phyloP scores from a whole-genome alignment of 2,113 vertebrate genomes.

The Prochilodus magdalenae region DNA sequence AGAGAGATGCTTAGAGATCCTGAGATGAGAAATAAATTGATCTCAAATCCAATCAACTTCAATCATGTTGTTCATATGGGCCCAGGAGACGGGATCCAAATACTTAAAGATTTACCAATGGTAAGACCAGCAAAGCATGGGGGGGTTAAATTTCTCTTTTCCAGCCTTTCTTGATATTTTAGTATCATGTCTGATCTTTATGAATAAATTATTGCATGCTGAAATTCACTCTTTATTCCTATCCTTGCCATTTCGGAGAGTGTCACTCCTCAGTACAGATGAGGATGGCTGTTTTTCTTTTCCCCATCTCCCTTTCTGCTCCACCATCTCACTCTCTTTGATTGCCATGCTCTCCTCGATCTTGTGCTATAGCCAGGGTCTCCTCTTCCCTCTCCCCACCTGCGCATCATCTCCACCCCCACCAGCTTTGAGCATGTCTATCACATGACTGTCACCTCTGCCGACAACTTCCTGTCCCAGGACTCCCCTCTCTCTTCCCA shows the following conservation, averaged over 20 bases:
- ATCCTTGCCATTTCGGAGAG: background rate
- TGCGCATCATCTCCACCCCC: constrained; percentile 84
- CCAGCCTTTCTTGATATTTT: background rate
- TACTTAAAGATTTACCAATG: constrained; percentile 97
- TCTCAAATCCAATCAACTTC: constrained; percentile 99
- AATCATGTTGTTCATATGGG: constrained; percentile 99
- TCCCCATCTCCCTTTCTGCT: constrained; percentile 14
- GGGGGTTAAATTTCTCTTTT: background rate
- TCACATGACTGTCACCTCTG: constrained; percentile 90
- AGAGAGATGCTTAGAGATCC: constrained; percentile 99
- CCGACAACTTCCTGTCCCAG: constrained; percentile 85
- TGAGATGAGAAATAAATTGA: constrained; percentile 99
- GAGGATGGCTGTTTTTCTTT: constrained; percentile 15
- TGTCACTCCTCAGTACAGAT: background rate
- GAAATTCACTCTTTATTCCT: background rate
- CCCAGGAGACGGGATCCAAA: constrained; percentile 98
- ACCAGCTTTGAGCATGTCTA: constrained; percentile 90
- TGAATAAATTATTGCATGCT: background rate
- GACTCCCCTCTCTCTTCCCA: constrained; percentile 79
- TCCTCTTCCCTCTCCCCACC: constrained; percentile 80
- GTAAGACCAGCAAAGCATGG: constrained; percentile 73
- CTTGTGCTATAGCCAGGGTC: constrained; percentile 75
- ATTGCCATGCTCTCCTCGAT: constrained; percentile 62
- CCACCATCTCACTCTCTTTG: constrained; percentile 32
- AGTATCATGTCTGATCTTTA: background rate